Evolutionary conservation across 1,140 invertebrate species (phyloP).

Genomic region (Drosophila sproati): DNA sequence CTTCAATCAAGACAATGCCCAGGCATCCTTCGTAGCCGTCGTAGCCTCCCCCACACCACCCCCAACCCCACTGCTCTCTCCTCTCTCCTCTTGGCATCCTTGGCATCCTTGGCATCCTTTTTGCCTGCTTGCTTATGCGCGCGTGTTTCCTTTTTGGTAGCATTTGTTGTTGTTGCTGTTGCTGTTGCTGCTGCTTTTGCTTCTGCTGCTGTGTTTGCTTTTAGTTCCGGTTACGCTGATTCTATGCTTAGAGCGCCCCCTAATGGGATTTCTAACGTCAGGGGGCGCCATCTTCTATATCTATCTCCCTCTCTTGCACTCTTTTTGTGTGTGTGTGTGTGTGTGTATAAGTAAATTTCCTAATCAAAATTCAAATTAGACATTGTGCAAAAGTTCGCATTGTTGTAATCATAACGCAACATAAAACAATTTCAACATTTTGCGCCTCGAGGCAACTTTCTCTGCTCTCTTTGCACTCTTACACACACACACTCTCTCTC

Average conservation of each 20-base stretch:
- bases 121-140: conserved; percentile 76
- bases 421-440: conserved; percentile 80
- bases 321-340: conserved; percentile 17
- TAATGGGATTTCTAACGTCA: conserved; percentile 69
- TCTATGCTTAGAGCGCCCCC: conserved; percentile 74
- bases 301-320: neutral
- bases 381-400: conserved; percentile 81
- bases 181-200: conserved; percentile 55
- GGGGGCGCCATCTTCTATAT: conserved; percentile 66
- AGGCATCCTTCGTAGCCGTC: conserved; percentile 41
- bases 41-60: neutral
- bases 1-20: conserved; percentile 78
- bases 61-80: neutral
- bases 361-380: conserved; percentile 84
- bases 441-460: conserved; percentile 57
- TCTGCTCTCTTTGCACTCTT: neutral
- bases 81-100: neutral
- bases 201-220: conserved; percentile 67
- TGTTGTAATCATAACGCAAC: conserved; percentile 82
- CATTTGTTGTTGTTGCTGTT: conserved; percentile 19
- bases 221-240: conserved; percentile 81
- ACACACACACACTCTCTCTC: neutral
- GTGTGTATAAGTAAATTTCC: conserved; percentile 79
- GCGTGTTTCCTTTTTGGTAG: conserved; percentile 63
- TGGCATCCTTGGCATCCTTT: conserved; percentile 27